Percentiles rank a stretch among this genome's conserved stretches.
phyloP scores from a whole-genome alignment of 2,888 invertebrate genomes.

The Pterostichus niger region DNA sequence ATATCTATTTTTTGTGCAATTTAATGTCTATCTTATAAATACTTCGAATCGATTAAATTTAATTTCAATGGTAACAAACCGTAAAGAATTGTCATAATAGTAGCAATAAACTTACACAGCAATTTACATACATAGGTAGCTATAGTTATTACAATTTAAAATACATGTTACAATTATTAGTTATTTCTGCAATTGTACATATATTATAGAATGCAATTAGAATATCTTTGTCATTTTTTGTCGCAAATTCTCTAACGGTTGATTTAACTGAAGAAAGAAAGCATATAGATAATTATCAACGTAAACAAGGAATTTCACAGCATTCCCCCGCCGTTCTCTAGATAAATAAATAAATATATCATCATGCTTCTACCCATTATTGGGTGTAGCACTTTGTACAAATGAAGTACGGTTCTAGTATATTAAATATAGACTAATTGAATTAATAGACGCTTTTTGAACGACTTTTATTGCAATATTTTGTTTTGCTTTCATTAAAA shows the following conservation, averaged over 20 bases:
- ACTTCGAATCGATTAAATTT: conserved; percentile 19
- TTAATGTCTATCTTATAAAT: conserved; percentile 26
- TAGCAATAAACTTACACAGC: conserved; percentile 30
- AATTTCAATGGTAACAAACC: conserved; percentile 35
- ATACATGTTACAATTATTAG: conserved; percentile 33
- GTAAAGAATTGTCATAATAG: conserved; percentile 37
- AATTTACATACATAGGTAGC: conserved; percentile 23
- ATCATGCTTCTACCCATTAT: no score
- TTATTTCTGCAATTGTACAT: conserved; percentile 24
- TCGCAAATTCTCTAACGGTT: conserved; percentile 32
- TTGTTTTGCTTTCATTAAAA: no score
- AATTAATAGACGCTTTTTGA: no score
- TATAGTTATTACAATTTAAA: conserved; percentile 29
- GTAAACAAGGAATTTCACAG: neutral
- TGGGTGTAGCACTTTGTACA: no score
- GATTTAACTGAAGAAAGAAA: conserved; percentile 3
- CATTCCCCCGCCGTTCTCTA: no score
- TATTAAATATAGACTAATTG: no score
- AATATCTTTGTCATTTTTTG: conserved; percentile 23
- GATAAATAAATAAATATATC: no score
- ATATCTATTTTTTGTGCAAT: neutral
- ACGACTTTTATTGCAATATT: no score
- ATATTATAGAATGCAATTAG: conserved; percentile 33
- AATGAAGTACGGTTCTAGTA: no score
- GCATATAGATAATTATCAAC: neutral